phyloP scores from a whole-genome alignment of 2,888 invertebrate species.

The Acronicta leporina region DNA sequence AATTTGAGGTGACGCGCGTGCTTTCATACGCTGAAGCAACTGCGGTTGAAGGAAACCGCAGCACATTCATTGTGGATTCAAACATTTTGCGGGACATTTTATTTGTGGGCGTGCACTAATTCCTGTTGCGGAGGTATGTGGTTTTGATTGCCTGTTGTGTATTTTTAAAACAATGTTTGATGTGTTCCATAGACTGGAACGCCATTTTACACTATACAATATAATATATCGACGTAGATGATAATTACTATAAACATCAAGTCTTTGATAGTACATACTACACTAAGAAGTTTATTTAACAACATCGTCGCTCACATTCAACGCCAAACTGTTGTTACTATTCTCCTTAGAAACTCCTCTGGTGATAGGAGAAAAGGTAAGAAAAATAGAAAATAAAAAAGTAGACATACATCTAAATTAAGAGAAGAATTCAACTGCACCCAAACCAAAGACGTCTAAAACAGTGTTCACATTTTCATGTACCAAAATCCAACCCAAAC shows the following conservation, averaged over 20 bases:
- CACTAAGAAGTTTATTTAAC: too few relatives aligned
- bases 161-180: too few relatives aligned
- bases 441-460: too few relatives aligned
- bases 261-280: too few relatives aligned
- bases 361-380: not conserved
- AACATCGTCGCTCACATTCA: too few relatives aligned
- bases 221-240: too few relatives aligned
- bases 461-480: not conserved
- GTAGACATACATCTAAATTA: too few relatives aligned
- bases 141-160: conserved; percentile 10
- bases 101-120: conserved; percentile 42
- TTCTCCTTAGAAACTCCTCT: too few relatives aligned
- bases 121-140: conserved; percentile 22
- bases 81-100: conserved; percentile 45
- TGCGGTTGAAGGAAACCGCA: conserved; percentile 56
- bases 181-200: too few relatives aligned
- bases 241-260: too few relatives aligned
- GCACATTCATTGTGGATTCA: conserved; percentile 47
- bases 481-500: conserved; percentile 6
- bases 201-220: not conserved
- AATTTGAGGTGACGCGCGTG: conserved; percentile 59
- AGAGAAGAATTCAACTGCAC: too few relatives aligned
- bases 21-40: conserved; percentile 46
- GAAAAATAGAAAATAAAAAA: not conserved
- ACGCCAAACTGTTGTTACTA: too few relatives aligned